These are phyloP conservation scores for Theristicus caerulescens DNA, from an alignment of 2,113 vertebrate genomes.

Conservation along the genomic window DNA sequence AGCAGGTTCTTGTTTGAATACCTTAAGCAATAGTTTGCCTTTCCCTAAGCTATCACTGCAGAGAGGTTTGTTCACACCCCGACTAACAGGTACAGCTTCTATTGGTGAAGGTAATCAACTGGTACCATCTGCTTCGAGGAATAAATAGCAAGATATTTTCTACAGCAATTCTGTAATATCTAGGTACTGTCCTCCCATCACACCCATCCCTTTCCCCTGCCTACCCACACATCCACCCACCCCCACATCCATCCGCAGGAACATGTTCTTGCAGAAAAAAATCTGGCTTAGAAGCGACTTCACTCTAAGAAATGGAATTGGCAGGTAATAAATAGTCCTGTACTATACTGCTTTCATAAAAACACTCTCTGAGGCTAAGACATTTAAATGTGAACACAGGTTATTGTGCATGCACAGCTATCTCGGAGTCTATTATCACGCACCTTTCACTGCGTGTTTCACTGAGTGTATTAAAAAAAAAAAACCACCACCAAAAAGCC, in stretches of 20 bases:
- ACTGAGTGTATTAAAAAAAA: background rate
- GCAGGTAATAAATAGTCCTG: conserved; percentile 43
- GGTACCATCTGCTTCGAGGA: conserved; percentile 12
- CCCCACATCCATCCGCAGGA: background rate
- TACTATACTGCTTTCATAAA: conserved; percentile 10
- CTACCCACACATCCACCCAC: background rate
- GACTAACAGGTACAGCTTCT: background rate
- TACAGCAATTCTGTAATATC: background rate
- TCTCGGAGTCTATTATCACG: background rate
- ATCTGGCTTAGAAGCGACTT: background rate
- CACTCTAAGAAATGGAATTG: conserved; percentile 26
- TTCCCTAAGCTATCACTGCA: background rate
- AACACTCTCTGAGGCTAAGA: background rate
- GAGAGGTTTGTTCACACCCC: conserved; percentile 6
- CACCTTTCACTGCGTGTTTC: background rate
- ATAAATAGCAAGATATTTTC: conserved; percentile 37
- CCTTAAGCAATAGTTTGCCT: background rate
- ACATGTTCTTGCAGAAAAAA: background rate
- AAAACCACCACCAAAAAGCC: background rate
- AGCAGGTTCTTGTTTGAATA: background rate
- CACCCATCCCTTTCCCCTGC: background rate
- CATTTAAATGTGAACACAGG: conserved; percentile 22
- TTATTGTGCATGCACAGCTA: background rate
- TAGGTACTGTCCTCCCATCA: conserved; percentile 20
- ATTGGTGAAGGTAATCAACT: background rate